Percentiles rank a stretch among this genome's conserved stretches.
Evolutionary conservation across 2,888 invertebrate genomes (phyloP).

Genomic region (Caenorhabditis sinica): DNA sequence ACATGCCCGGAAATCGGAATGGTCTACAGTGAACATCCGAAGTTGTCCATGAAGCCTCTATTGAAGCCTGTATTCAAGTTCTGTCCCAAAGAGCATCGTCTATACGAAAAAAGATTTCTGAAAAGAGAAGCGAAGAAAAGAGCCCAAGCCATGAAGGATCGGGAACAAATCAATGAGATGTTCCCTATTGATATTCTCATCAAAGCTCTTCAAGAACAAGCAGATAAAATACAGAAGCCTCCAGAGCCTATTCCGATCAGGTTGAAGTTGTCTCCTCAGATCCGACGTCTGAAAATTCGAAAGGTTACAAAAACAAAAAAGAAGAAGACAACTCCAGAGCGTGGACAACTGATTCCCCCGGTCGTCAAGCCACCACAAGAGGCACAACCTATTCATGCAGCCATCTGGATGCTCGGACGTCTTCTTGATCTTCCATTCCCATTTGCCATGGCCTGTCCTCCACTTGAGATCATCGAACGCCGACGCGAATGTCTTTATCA

Average conservation of each 20-base stretch:
- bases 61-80: neutral
- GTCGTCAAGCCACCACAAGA: neutral
- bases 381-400: neutral
- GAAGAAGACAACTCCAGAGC: conserved; percentile 19
- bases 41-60: neutral
- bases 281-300: conserved; percentile 27
- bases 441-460: neutral
- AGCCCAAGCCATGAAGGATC: conserved; percentile 7
- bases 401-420: neutral
- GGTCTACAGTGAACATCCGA: neutral
- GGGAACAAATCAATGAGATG: conserved; percentile 17
- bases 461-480: conserved; percentile 2
- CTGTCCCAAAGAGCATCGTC: neutral
- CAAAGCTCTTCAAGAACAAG: conserved; percentile 28
- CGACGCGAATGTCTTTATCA: conserved; percentile 5
- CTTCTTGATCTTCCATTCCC: neutral
- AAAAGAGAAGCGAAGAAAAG: neutral
- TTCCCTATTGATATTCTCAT: conserved; percentile 36
- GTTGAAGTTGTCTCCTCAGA: conserved; percentile 30
- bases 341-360: conserved; percentile 23
- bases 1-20: conserved; percentile 25
- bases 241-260: conserved; percentile 27
- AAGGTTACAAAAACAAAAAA: neutral
- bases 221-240: neutral
- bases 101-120: neutral